Evolutionary conservation across 2,113 vertebrate species (phyloP), one percentile per base, ranked within the genome.

Genomic region (Protobothrops flavoviridis): DNA sequence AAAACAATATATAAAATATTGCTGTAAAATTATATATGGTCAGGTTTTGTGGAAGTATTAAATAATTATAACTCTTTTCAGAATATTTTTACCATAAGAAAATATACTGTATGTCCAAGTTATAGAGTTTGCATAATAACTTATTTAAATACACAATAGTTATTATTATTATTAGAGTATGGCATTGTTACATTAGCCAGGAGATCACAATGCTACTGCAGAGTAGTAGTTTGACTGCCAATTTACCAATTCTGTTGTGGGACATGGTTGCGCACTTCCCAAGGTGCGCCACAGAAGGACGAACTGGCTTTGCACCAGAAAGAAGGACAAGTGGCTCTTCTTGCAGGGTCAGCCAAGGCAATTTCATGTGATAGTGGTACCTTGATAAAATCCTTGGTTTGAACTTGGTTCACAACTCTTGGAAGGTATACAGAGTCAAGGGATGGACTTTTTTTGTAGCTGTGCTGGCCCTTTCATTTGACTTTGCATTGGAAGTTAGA

Each of bases 21-120:
- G 96, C 94, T 43, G 0, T 96, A 95, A 93, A 97, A 97, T 96
- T 92, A 95, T 93, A 94, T 96, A 96, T 95, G 95, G 95, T 95
- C 94, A 90, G 94, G 95, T 96, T 96, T 95, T 97, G 94, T 96
- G 89, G 96, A 96, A 96, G 94, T 93, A 95, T 96, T 96, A 96
- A 95, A 96, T 96, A 97, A 97, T 96, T 96, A 95, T 85, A 94
- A 50, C 94, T 95, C 92, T 95, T 95, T 96, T 96, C 94, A 91
- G 9, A 61, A 61, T 90, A 96, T 96, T 95, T 90, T 89, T 95
- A 88, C 94, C 91, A 94, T 95, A 93, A 94, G 48, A 91, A 97
- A 97, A 96, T 95, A 69, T 93, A n/a, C n/a, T n/a, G n/a, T n/a
- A 96, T 95, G 95, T 96, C 95, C 45, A 94, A 69, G 93, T 33